Conservation (phyloP, 2,888 invertebrate genomes). For the Synergus itoensis region DNA sequence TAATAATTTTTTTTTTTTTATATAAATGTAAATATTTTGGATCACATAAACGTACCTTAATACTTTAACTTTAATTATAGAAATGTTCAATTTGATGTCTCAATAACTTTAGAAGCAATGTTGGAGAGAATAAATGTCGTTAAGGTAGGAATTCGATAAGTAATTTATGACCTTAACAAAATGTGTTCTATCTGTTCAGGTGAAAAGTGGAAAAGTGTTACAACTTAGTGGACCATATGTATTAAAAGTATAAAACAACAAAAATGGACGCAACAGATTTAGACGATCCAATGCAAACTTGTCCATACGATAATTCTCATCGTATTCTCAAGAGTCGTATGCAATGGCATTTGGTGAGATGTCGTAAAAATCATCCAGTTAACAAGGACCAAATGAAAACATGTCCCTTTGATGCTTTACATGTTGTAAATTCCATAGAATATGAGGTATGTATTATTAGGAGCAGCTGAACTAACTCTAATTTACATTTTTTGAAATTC, state of each 20-base stretch:
- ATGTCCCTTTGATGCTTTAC: slow-evolving; percentile 63
- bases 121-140: no score
- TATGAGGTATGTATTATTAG: slow-evolving; percentile 54
- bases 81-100: no score
- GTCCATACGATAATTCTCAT: slow-evolving; percentile 64
- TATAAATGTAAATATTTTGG: no score
- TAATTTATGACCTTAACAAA: no score
- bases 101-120: no score
- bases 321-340: slow-evolving; percentile 58
- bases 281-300: slow-evolving; percentile 58
- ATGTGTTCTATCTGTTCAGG: background rate
- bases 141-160: no score
- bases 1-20: no score
- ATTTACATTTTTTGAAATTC: no score
- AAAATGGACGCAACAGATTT: slow-evolving; percentile 42
- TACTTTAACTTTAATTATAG: no score
- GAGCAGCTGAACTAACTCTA: no score
- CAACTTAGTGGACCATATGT: background rate
- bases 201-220: background rate
- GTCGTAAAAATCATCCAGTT: slow-evolving; percentile 56
- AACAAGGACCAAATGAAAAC: slow-evolving; percentile 49
- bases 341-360: slow-evolving; percentile 63
- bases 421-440: slow-evolving; percentile 58
- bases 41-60: no score
- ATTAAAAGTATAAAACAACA: background rate